Percentiles rank a stretch among this genome's conserved stretches.
Conservation (phyloP, 1,140 invertebrate genomes). For the Acromyrmex heyeri region DNA sequence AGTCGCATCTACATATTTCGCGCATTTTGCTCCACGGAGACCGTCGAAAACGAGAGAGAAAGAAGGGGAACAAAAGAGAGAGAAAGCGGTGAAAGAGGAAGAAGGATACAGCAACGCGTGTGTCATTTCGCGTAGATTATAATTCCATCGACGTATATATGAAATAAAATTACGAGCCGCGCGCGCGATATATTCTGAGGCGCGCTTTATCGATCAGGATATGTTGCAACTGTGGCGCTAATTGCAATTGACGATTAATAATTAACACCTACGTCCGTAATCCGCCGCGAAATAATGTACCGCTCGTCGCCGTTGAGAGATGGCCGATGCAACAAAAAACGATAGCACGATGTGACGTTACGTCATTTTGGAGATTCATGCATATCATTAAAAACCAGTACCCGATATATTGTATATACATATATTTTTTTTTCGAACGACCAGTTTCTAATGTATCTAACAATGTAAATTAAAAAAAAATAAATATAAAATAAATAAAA, state of each 20-base stretch:
- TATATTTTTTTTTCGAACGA: background rate
- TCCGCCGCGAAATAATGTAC: conserved; percentile 51
- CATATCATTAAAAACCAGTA: conserved; percentile 30
- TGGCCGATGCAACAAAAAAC: conserved; percentile 9
- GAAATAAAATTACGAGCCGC: conserved; percentile 55
- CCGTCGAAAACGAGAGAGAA: background rate
- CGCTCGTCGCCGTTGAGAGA: conserved; percentile 7
- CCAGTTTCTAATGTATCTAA: background rate
- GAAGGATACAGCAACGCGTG: background rate
- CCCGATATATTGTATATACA: background rate
- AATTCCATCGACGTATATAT: conserved; percentile 44
- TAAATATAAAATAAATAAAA: no score
- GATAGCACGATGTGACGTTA: conserved; percentile 11
- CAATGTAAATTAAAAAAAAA: background rate
- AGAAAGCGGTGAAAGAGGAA: background rate
- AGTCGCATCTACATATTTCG: conserved; percentile 35
- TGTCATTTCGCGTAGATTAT: conserved; percentile 39
- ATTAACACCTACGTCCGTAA: conserved; percentile 54
- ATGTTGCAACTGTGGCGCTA: conserved; percentile 51
- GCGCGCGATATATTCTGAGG: conserved; percentile 40
- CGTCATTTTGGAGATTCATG: conserved; percentile 26
- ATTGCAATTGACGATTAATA: conserved; percentile 64
- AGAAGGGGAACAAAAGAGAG: background rate
- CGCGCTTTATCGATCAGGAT: conserved; percentile 53
- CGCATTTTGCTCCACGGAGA: conserved; percentile 15